Conservation (phyloP, 37 sponge, comb jelly and placozoan species). For the Spongia lamella region DNA sequence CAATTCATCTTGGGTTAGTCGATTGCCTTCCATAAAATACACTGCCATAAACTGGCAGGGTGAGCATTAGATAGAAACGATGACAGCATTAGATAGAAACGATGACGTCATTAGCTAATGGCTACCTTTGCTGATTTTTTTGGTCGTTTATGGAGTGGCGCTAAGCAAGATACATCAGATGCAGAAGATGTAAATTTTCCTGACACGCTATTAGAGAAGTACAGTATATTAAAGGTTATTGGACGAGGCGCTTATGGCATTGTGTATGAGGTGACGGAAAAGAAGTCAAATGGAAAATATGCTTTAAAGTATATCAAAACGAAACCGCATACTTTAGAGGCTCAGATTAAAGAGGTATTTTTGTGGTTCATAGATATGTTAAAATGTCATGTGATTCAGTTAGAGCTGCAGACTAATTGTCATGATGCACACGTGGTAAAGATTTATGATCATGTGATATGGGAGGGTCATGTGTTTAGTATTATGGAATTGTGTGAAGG, state of each 20-base stretch:
- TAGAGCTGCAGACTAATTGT: constrained; percentile 58
- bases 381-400: constrained; percentile 8
- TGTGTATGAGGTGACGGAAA: constrained; percentile 77
- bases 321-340: background rate
- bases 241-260: constrained; percentile 79
- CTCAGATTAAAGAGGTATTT: constrained; percentile 50
- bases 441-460: constrained; percentile 45
- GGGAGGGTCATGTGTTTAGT: constrained; percentile 46
- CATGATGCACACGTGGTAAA: constrained; percentile 76
- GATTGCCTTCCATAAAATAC: too few relatives aligned
- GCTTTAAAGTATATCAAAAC: constrained; percentile 56
- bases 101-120: too few relatives aligned
- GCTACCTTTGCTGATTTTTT: too few relatives aligned
- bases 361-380: constrained; percentile 13
- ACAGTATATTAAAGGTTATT: constrained; percentile 38
- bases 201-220: constrained; percentile 15
- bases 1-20: constrained; percentile 42
- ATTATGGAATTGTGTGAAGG: constrained; percentile 91
- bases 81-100: too few relatives aligned
- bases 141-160: too few relatives aligned
- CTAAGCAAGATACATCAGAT: too few relatives aligned
- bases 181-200: too few relatives aligned
- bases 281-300: constrained; percentile 53
- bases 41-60: too few relatives aligned
- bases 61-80: too few relatives aligned